phyloP scores from a whole-genome alignment of 2,888 invertebrate genomes.

The Hymenopus coronatus region DNA sequence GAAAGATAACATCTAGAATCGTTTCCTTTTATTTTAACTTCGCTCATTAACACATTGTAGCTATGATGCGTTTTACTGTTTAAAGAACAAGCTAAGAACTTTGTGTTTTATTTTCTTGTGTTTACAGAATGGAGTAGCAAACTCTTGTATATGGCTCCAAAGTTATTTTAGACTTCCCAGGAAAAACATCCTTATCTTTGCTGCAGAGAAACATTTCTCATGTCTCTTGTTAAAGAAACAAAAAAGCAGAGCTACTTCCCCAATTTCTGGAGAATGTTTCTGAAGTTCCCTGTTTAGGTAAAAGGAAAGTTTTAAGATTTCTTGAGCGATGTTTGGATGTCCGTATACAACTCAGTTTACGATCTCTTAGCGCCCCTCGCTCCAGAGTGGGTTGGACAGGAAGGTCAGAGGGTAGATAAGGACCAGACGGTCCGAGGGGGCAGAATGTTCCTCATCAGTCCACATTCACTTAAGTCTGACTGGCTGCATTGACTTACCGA shows the following conservation, averaged over 20 bases:
- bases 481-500: neutral
- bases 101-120: no score
- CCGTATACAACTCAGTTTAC: neutral
- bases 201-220: neutral
- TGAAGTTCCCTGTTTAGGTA: neutral
- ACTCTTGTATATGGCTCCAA: no score
- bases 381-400: neutral
- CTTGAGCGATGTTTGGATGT: neutral
- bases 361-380: neutral
- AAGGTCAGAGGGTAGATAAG: slow-evolving; percentile 6
- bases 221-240: neutral
- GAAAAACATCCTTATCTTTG: neutral
- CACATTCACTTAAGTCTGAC: neutral
- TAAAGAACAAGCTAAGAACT: no score
- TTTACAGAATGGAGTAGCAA: no score
- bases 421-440: neutral
- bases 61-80: no score
- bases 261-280: neutral
- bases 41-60: no score
- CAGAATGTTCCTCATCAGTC: neutral
- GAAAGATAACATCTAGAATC: no score
- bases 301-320: neutral
- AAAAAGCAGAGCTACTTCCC: neutral
- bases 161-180: neutral
- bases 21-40: no score